These are phyloP conservation scores for Chrysolina haemoptera DNA, from an alignment of 2,888 invertebrate species.

Conservation along the genomic window DNA sequence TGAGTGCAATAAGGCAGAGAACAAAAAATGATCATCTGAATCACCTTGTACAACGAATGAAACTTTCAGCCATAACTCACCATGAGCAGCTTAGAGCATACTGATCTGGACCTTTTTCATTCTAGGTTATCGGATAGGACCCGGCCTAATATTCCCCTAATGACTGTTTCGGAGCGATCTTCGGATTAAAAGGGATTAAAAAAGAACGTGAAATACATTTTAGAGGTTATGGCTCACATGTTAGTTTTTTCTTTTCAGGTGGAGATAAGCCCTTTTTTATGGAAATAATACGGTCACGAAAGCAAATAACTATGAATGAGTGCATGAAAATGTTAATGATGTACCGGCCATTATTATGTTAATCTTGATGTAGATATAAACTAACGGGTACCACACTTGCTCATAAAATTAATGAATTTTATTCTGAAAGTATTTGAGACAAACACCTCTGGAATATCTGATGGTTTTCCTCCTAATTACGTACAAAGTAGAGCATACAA, in stretches of 20 bases:
- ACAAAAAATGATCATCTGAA: background rate
- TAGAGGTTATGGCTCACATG: background rate
- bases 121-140: slow-evolving; percentile 1
- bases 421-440: too few relatives aligned
- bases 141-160: slow-evolving; percentile 1
- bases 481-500: too few relatives aligned
- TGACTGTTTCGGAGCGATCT: slow-evolving; percentile 8
- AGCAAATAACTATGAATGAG: background rate
- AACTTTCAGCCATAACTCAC: slow-evolving; percentile 13
- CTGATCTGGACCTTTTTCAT: background rate
- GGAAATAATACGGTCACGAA: background rate
- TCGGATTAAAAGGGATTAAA: slow-evolving; percentile 14
- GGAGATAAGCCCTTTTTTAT: slow-evolving; percentile 14
- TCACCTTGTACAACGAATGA: background rate
- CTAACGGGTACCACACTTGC: too few relatives aligned
- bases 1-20: too few relatives aligned
- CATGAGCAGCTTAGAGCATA: slow-evolving; percentile 13
- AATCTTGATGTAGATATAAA: background rate
- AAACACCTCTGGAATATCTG: too few relatives aligned
- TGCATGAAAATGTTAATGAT: background rate
- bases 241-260: slow-evolving; percentile 17
- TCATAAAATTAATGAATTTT: too few relatives aligned
- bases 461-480: too few relatives aligned
- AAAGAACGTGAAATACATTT: slow-evolving; percentile 18
- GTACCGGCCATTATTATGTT: background rate